Evolutionary conservation across 1,140 invertebrate genomes (phyloP).

Genomic region (Drosophila baimaii): DNA sequence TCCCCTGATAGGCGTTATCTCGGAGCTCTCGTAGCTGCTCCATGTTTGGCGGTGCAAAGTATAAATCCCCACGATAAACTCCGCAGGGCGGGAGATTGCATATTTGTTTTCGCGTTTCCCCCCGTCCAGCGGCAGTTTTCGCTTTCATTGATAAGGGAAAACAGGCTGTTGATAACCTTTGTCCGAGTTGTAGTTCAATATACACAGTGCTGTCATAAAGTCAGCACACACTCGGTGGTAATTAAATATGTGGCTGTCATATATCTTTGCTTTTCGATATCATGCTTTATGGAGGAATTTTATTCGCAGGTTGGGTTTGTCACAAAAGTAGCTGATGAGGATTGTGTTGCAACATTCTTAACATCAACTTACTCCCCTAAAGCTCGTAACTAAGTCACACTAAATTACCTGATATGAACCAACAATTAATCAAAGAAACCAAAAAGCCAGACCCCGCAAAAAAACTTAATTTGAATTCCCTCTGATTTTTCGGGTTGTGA

Average conservation of each 20-base stretch:
- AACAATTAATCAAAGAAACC: slow-evolving; percentile 4
- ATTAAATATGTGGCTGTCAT: not conserved
- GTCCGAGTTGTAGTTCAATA: slow-evolving; percentile 33
- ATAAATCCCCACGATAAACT: slow-evolving; percentile 40
- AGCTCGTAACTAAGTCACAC: no score
- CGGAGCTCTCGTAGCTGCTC: slow-evolving; percentile 4
- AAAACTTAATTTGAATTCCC: slow-evolving; percentile 42
- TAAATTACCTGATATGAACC: no score
- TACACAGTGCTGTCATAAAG: slow-evolving; percentile 31
- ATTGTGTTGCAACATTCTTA: not conserved
- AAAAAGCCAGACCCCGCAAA: not conserved
- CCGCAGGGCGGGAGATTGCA: slow-evolving; percentile 28
- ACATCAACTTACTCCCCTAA: not conserved
- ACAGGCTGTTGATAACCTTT: slow-evolving; percentile 51
- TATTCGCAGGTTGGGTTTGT: no score
- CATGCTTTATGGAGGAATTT: slow-evolving; percentile 3
- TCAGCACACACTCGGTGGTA: not conserved
- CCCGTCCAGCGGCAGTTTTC: slow-evolving; percentile 23
- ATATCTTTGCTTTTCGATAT: slow-evolving; percentile 5
- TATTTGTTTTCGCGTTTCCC: slow-evolving; percentile 18
- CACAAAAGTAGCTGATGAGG: no score
- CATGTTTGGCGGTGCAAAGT: slow-evolving; percentile 43
- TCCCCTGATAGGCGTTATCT: slow-evolving; percentile 61
- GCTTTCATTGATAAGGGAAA: slow-evolving; percentile 53
- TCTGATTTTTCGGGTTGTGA: slow-evolving; percentile 21